A percentile compares a stretch with the other conserved stretches of the same genome.
Conservation (phyloP, 1,140 invertebrate species). For the Ephestia elutella region DNA sequence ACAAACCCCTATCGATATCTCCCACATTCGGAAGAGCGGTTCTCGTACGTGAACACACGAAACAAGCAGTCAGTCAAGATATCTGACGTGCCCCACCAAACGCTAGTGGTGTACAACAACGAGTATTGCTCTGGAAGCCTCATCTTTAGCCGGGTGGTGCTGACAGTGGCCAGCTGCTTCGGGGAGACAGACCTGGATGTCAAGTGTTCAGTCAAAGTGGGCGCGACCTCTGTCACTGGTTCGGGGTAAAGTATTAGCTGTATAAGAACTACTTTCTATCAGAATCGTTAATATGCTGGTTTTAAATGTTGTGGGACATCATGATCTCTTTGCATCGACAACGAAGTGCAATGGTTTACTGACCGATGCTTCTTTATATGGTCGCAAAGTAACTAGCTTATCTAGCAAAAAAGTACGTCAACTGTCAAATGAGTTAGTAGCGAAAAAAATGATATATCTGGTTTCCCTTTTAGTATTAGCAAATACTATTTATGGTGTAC, state of each 20-base stretch:
- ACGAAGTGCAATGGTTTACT: too few relatives aligned
- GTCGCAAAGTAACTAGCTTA: too few relatives aligned
- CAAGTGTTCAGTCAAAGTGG: conserved; percentile 29
- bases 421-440: too few relatives aligned
- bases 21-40: background rate
- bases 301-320: too few relatives aligned
- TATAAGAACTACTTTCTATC: too few relatives aligned
- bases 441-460: too few relatives aligned
- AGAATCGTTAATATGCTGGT: too few relatives aligned
- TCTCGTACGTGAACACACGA: background rate
- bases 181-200: background rate
- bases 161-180: conserved; percentile 36
- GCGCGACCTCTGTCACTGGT: conserved; percentile 21
- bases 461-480: too few relatives aligned
- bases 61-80: conserved; percentile 12
- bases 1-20: background rate
- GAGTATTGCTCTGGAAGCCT: conserved; percentile 38
- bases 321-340: too few relatives aligned
- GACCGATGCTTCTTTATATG: too few relatives aligned
- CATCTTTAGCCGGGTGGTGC: conserved; percentile 28
- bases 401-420: too few relatives aligned
- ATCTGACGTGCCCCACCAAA: conserved; percentile 27
- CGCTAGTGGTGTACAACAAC: conserved; percentile 28
- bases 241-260: conserved; percentile 21
- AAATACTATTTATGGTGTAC: too few relatives aligned